Base-by-base conservation (phyloP, 2,888 invertebrate species). In the Marasmarcha lunaedactyla region DNA sequence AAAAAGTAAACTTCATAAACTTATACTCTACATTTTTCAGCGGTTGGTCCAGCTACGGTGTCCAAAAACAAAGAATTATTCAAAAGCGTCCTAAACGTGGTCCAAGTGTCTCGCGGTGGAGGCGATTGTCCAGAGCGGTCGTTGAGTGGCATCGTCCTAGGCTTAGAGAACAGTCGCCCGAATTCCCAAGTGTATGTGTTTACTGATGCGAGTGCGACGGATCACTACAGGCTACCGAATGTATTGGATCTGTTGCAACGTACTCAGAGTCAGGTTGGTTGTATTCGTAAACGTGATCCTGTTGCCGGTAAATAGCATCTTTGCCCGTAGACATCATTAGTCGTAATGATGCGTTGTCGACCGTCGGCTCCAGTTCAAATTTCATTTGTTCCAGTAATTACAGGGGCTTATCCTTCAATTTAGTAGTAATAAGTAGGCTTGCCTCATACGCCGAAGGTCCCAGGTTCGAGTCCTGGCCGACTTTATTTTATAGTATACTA, bases 121-220 rank as follows among this genome's bases (percentile, higher is more conserved):
- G 90, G 89, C 0, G 90, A 91, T 58, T 92, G 92, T 54, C 91
- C 91, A 0, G 92, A 92, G 69, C 89, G 86, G 79, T 86, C 89
- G 0, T 61, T 91, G 4, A 79, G 84, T 0, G 92, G 90, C n/a
- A 87, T 90, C 30, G 83, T 85, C 40, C 63, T 86, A 43, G 91
- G 91, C 0, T 67, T 92, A 25, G 85, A 88, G 50, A 84, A 85
- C 7, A 87, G 89, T 33, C 70, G 87, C 10, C 89, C 90, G 0
- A 77, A 86, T 41, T 91, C 91, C 0, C 89, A 87, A 57, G 77
- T 92, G 30, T 92, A 91, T 53, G 90, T 92, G 15, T 91, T 92
- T 63, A 91, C 92, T 1, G 92, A 92, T 54, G 91, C 91, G 1
- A 84, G 89, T 1, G 87, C 91, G 0, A 87, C 87, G 39, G 92